Evolutionary conservation across 2,113 vertebrate species (phyloP), one percentile per base, ranked within the genome.

Genomic region (Ictidomys tridecemlineatus): DNA sequence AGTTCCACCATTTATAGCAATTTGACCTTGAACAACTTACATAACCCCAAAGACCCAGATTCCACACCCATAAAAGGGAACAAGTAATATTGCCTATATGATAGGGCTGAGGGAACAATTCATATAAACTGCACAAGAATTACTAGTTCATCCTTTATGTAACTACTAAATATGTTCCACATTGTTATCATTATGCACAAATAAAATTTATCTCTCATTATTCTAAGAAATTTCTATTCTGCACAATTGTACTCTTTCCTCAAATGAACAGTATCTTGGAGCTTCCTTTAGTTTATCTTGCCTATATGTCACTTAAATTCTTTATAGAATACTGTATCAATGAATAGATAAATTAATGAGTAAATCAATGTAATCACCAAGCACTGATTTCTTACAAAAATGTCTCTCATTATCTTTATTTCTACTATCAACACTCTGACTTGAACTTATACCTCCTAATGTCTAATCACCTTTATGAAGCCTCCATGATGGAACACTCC

Each of bases 161-260:
- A 20, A 32, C 11, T 67, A 10, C 58, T 51, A 56, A 90, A 20
- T 42, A 56, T 48, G 65, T 53, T 65, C 37, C 63, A 12, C 32
- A 56, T 77, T 86, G 8, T n/a, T 17, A 86, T 45, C 24, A 5
- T 89, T 89, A 84, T 63, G n/a, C 24, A 92, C 17, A 70, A 42
- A 48, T 82, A 76, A 82, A 80, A 51, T 67, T 45, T 12, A 73
- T 80, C 56, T 85, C n/a, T 85, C 20, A 51, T 91, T 56, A 61
- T 39, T 82, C 24, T 45, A 45, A 37, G 8, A 88, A 89, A 77
- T 70, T 79, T 80, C 10, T 37, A 11, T 39, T 90, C 34, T 20
- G 16, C 28, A 86, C 39, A 91, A 69, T 63, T 39, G 30, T 32
- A 39, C 32, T 42, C 42, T 63, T 85, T 45, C 28, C 26, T 91